A percentile compares a stretch with the other conserved stretches of the same genome.
These are phyloP conservation scores for Carposina sasakii DNA, from an alignment of 1,140 invertebrate species.

Conservation along the genomic window DNA sequence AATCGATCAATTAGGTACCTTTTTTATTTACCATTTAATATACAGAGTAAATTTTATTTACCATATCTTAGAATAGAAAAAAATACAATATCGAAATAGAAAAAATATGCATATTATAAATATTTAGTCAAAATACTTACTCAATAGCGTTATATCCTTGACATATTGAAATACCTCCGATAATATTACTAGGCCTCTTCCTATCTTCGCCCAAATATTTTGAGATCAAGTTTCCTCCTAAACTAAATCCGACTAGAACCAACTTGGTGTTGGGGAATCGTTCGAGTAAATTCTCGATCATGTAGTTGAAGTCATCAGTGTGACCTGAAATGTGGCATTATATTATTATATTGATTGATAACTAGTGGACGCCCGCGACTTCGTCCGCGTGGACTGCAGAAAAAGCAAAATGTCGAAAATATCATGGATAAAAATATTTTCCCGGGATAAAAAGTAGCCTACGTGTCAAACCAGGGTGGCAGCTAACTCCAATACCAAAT, in stretches of 20 bases:
- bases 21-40: too few species aligned
- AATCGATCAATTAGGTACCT: too few species aligned
- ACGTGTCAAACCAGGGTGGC: too few species aligned
- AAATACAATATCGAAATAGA: too few species aligned
- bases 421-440: too few species aligned
- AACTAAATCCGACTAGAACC: conserved; percentile 90
- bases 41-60: too few species aligned
- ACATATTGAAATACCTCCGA: conserved; percentile 91
- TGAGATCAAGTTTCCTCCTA: conserved; percentile 90
- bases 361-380: too few species aligned
- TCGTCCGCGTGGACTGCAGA: too few species aligned
- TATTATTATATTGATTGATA: not conserved
- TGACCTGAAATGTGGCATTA: conserved; percentile 76
- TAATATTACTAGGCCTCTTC: conserved; percentile 78
- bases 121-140: conserved; percentile 76
- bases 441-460: too few species aligned
- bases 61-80: too few species aligned
- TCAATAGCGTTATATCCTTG: conserved; percentile 92
- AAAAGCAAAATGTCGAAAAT: conserved; percentile 16
- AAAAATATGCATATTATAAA: too few species aligned
- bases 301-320: conserved; percentile 87
- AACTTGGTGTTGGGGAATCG: conserved; percentile 84
- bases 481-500: too few species aligned
- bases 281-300: conserved; percentile 82
- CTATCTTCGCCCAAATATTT: conserved; percentile 89